A percentile compares a stretch with the other conserved stretches of the same genome.
Evolutionary conservation across 2,888 invertebrate species (phyloP).

Genomic region (Plebejus melissa): DNA sequence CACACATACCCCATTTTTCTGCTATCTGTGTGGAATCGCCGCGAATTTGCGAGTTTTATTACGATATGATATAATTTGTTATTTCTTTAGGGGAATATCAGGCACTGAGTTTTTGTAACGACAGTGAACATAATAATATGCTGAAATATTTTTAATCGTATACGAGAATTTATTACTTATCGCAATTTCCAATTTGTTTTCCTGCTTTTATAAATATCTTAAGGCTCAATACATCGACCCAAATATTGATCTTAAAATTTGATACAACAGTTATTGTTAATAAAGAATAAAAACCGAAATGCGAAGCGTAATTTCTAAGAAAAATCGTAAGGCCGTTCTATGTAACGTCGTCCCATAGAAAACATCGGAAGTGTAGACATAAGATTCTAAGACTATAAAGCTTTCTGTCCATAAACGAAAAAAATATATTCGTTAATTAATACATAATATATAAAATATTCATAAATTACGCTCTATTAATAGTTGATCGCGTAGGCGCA

Average conservation of each 20-base stretch:
- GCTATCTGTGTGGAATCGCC: background rate
- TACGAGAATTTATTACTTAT: background rate
- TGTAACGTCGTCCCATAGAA: conserved; percentile 51
- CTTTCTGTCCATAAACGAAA: conserved; percentile 44
- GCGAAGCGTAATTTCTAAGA: conserved; percentile 33
- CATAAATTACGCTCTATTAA: conserved; percentile 59
- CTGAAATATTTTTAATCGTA: background rate
- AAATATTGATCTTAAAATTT: conserved; percentile 22
- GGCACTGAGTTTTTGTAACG: background rate
- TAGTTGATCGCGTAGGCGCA: conserved; percentile 48
- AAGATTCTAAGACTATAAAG: conserved; percentile 51
- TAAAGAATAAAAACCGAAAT: conserved; percentile 29
- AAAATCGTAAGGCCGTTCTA: conserved; percentile 40
- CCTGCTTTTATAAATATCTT: background rate
- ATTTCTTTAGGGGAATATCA: background rate
- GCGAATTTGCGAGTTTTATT: conserved; percentile 3
- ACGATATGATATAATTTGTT: background rate
- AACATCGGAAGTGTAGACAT: conserved; percentile 52
- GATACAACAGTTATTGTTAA: conserved; percentile 20
- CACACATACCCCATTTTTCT: conserved; percentile 4
- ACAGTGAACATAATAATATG: background rate
- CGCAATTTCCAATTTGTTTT: background rate
- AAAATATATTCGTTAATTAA: conserved; percentile 44
- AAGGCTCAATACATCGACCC: conserved; percentile 30
- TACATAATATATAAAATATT: conserved; percentile 57